Evolutionary conservation across 2,797 vertebrate species (phyloP).

Genomic region (Crotalus adamanteus): DNA sequence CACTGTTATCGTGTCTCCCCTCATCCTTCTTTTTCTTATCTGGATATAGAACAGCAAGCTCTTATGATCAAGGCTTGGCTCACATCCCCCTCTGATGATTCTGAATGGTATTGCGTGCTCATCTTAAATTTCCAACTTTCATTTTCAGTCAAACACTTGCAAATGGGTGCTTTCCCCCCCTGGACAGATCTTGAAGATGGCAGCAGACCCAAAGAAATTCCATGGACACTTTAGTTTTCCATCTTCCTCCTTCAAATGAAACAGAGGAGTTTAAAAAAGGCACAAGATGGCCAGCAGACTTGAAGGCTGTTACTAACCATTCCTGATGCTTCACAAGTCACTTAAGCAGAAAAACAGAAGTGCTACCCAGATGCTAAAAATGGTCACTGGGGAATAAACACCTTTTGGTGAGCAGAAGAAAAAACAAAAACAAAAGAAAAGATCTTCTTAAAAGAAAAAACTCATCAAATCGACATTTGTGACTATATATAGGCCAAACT

Average conservation of each 20-base stretch:
- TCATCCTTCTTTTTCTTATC: not conserved
- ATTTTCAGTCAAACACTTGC: no score
- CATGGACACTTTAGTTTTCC: not conserved
- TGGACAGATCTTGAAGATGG: constrained; percentile 4
- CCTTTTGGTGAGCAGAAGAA: not conserved
- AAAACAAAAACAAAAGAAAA: not conserved
- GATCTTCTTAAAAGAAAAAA: not conserved
- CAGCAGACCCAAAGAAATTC: not conserved
- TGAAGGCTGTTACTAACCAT: accelerated
- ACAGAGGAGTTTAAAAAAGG: not conserved
- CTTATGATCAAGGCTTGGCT: no score
- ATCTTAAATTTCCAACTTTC: not conserved
- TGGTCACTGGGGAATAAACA: not conserved
- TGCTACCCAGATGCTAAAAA: not conserved
- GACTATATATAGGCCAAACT: not conserved
- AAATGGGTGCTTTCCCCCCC: not conserved
- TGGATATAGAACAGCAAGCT: not conserved
- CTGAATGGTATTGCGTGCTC: not conserved
- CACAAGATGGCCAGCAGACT: not conserved
- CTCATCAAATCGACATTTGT: not conserved
- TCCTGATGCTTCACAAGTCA: not conserved
- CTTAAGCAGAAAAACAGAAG: not conserved
- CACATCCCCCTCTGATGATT: not conserved
- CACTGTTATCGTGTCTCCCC: no score
- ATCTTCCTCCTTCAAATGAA: not conserved